These are phyloP conservation scores for Beaufortia kweichowensis DNA, from an alignment of 2,113 vertebrate species.

Conservation along the genomic window DNA sequence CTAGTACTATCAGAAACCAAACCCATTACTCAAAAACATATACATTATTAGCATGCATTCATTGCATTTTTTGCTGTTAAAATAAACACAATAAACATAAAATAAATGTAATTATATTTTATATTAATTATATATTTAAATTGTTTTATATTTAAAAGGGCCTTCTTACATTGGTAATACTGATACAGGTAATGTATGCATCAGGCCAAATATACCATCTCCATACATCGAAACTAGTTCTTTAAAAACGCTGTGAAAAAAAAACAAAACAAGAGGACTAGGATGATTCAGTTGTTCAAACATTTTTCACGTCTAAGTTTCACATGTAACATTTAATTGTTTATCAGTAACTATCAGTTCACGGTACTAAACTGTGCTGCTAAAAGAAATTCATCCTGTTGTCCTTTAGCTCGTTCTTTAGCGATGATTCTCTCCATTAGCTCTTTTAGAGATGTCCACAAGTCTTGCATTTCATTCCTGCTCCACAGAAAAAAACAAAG, in stretches of 20 bases:
- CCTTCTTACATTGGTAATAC: accelerated
- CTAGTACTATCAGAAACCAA: neutral
- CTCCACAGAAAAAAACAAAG: neutral
- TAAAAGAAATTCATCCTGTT: neutral
- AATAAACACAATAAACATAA: too few species aligned
- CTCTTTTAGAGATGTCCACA: constrained; percentile 23
- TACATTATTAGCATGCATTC: too few species aligned
- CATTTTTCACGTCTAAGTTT: too few species aligned
- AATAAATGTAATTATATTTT: neutral
- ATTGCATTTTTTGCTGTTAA: too few species aligned
- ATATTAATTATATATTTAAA: neutral
- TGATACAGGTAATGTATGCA: accelerated
- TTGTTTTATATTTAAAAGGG: neutral
- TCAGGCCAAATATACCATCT: accelerated
- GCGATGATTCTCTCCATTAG: neutral
- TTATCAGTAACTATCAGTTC: too few species aligned
- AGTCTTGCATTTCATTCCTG: constrained; percentile 20
- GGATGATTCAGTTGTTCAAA: too few species aligned
- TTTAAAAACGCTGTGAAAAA: neutral
- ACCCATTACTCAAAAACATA: neutral
- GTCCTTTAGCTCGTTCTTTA: constrained; percentile 16
- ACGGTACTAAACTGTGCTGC: neutral
- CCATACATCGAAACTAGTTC: accelerated
- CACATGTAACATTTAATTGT: too few species aligned
- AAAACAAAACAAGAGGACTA: neutral